Conservation (phyloP, 2,888 invertebrate species). For the Agriotes lineatus region DNA sequence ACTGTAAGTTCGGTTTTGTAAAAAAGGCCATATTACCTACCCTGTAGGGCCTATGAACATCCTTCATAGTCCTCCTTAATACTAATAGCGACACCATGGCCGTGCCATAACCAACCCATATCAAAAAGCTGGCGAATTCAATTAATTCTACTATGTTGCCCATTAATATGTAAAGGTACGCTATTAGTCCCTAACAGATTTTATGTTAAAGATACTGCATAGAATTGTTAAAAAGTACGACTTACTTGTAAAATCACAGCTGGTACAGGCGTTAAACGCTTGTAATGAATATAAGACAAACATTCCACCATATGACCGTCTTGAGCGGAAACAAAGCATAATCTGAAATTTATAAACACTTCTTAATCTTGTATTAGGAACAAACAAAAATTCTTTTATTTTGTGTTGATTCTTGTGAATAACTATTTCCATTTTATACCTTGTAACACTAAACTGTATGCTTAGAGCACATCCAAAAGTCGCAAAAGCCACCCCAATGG, state of each 20-base stretch:
- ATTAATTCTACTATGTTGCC: slow-evolving; percentile 84
- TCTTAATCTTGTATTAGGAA: no score
- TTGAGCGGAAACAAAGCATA: slow-evolving; percentile 86
- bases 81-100: slow-evolving; percentile 85
- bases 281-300: slow-evolving; percentile 83
- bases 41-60: slow-evolving; percentile 79
- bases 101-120: slow-evolving; percentile 89
- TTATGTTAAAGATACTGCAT: neutral
- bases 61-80: slow-evolving; percentile 77
- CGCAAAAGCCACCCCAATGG: slow-evolving; percentile 81
- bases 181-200: slow-evolving; percentile 73
- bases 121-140: slow-evolving; percentile 88
- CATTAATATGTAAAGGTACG: slow-evolving; percentile 77
- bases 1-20: neutral
- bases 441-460: slow-evolving; percentile 81
- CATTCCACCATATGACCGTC: slow-evolving; percentile 85
- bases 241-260: slow-evolving; percentile 84
- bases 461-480: slow-evolving; percentile 86
- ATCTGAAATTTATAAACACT: slow-evolving; percentile 65
- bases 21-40: slow-evolving; percentile 58
- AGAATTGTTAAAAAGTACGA: neutral
- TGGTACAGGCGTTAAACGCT: slow-evolving; percentile 81
- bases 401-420: no score
- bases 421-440: no score
- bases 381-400: no score